Evolutionary conservation across 1,140 invertebrate species (phyloP), one percentile per base, ranked within the genome.

Genomic region (Melipona quadrifasciata): DNA sequence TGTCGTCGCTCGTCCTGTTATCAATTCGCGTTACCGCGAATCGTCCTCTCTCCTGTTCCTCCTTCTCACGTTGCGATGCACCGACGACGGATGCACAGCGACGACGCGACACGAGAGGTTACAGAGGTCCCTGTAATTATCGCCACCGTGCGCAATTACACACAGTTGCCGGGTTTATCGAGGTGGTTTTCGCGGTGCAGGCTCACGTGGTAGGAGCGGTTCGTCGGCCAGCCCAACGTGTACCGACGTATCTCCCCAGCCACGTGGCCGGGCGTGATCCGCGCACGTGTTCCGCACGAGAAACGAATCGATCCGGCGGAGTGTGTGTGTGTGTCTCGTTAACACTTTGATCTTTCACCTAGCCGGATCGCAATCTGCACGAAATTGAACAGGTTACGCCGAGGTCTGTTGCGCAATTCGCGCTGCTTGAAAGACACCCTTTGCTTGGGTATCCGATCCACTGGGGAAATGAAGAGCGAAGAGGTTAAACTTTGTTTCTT

Each of bases 201-300:
- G 34, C 77, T 88, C 87, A 88, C 87, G 87, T 88, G 82, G 31
- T 65, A 75, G 27, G n/a, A 70, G 39, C 76, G 80, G 76, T 77
- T 77, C 58, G 51, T 57, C n/a, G 80, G 39, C 27, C 72, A 87
- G 74, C 47, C 39, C n/a, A n/a, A n/a, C n/a, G n/a, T 58, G 47
- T 24, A 67, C 34, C 74, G 17, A 27, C 53, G 75, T 80, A 39
- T 14, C n/a, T n/a, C 24, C 77, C 34, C 34, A 19, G 68, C 87
- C 87, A 89, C 87, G 86, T 88, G 87, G 83, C 83, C 70, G 57
- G 8, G 34, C 19, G 31, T 53, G 68, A 27, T 67, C 39, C 27
- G 64, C 55, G 79, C 87, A 89, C 87, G 87, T 89, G 87, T 88
- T 77, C 17, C 16, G 68, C 74, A 82, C 74, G 86, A 70, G 73